phyloP scores from a whole-genome alignment of 2,888 invertebrate species.

The Ligdia adustata region DNA sequence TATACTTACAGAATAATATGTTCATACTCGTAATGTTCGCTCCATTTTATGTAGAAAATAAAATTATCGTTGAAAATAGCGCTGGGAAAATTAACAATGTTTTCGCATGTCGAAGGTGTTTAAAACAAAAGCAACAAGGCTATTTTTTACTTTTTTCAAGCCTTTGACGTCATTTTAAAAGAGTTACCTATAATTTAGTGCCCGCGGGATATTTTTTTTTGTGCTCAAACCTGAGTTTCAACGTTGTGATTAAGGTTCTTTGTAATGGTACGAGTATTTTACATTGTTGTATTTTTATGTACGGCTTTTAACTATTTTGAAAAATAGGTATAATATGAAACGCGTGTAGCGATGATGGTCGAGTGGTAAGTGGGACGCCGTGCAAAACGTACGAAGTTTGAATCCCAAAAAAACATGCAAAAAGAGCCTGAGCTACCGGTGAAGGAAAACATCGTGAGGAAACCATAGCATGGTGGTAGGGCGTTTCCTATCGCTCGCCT shows the following conservation, averaged over 20 bases:
- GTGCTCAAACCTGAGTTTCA: background rate
- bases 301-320: no score
- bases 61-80: slow-evolving; percentile 14
- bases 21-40: background rate
- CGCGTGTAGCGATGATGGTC: no score
- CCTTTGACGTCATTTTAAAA: slow-evolving; percentile 19
- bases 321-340: no score
- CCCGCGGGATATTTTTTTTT: slow-evolving; percentile 2
- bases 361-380: no score
- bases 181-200: slow-evolving; percentile 7
- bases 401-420: no score
- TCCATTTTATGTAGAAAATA: background rate
- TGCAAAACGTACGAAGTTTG: no score
- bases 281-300: background rate
- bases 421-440: no score
- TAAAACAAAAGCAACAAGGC: slow-evolving; percentile 40
- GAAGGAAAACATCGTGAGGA: no score
- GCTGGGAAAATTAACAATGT: slow-evolving; percentile 31
- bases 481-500: no score
- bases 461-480: no score
- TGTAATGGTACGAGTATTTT: background rate
- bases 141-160: slow-evolving; percentile 7
- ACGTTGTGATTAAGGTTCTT: background rate
- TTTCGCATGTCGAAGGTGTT: slow-evolving; percentile 50
- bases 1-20: background rate